Evolutionary conservation across 2,888 invertebrate species (phyloP), one percentile per base, ranked within the genome.

Genomic region (Polylopha cassiicola): DNA sequence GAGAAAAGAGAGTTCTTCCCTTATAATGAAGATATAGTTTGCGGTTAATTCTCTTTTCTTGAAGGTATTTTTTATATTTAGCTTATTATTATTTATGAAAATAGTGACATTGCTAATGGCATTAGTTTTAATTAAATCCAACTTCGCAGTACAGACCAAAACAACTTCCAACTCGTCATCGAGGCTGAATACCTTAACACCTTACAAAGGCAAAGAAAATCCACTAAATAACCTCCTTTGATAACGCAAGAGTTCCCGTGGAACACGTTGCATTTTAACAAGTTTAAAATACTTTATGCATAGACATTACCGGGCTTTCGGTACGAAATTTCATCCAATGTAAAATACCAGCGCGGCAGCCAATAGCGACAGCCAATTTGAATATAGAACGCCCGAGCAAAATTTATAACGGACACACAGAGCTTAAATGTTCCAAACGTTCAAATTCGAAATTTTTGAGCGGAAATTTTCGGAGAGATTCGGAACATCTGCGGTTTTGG

Each of bases 261-360:
- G 67, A 75, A 73, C 71, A 73, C 77, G 76, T 77, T 82, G 81
- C 79, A 82, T 82, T 81, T 81, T 74, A 81, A 81, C 81, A 74
- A 81, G 76, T 81, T 81, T 73, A 73, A 76, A 81, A 82, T 82
- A 81, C 78, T 82, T 82, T 84, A 82, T 82, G 81, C 82, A 82
- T 81, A 79, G 82, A 81, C 70, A 77, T 79, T 80, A 80, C 71
- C 23, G 36, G 42, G 49, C 52, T 55, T 50, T 48, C 39, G 48
- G 58, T 62, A 54, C 56, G 58, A 62, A 65, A 66, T 71, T 67
- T 62, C 64, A 60, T 61, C 63, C 63, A 51, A 65, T 61, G 68
- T 62, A 65, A 65, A 69, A 64, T 61, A 61, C 60, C 51, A 64
- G n/a, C n/a, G n/a, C n/a, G n/a, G 65, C 73, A 69, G 73, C 76